A percentile compares a stretch with the other conserved stretches of the same genome.
phyloP scores from a whole-genome alignment of 2,888 invertebrate genomes.

The Nymphalis c-album region DNA sequence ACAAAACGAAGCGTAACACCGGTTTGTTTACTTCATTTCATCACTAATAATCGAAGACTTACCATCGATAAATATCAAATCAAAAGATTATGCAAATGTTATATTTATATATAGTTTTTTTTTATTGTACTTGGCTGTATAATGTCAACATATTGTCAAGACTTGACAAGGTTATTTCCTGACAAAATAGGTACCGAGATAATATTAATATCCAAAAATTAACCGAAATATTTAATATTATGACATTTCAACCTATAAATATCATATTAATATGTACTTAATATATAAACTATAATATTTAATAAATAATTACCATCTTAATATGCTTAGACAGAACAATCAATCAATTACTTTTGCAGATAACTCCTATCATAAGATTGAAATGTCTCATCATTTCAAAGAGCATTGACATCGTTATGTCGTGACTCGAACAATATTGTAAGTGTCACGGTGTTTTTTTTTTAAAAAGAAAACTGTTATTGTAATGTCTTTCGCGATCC shows the following conservation, averaged over 20 bases:
- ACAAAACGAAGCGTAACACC: conserved; percentile 50
- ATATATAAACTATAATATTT: too few relatives aligned
- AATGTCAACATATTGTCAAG: too few relatives aligned
- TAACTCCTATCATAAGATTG: conserved; percentile 11
- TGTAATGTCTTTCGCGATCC: conserved; percentile 3
- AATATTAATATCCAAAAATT: too few relatives aligned
- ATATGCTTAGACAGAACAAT: background rate
- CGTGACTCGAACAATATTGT: conserved; percentile 45
- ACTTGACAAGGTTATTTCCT: too few relatives aligned
- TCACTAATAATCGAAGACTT: background rate
- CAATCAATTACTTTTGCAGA: background rate
- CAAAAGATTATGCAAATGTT: background rate
- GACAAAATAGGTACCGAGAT: too few relatives aligned
- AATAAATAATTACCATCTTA: too few relatives aligned
- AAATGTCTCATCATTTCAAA: conserved; percentile 40
- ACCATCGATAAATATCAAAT: background rate
- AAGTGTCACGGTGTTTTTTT: conserved; percentile 38
- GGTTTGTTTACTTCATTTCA: background rate
- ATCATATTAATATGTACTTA: too few relatives aligned
- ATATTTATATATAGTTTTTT: too few relatives aligned
- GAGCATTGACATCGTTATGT: conserved; percentile 44
- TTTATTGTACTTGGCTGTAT: too few relatives aligned
- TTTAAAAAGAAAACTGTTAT: conserved; percentile 7
- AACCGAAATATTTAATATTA: too few relatives aligned
- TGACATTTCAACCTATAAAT: too few relatives aligned